Conservation (phyloP, 2,797 vertebrate genomes). For the Siniperca undulata region DNA sequence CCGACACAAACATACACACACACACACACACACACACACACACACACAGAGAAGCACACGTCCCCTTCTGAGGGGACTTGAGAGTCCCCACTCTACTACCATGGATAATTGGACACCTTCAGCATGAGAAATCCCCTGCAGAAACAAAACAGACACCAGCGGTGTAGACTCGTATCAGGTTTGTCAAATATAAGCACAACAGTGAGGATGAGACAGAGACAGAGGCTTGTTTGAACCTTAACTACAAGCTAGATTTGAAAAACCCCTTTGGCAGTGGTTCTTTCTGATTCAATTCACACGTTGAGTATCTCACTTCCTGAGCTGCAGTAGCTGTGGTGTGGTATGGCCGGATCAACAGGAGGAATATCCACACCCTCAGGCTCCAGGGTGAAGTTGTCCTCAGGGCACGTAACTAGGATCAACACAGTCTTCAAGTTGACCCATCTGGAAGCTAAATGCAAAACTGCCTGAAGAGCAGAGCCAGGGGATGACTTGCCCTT, state of each 20-base stretch:
- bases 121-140: slow-evolving; percentile 82
- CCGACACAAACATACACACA: slow-evolving; percentile 27
- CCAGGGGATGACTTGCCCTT: slow-evolving; percentile 62
- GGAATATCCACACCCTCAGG: slow-evolving; percentile 63
- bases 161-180: slow-evolving; percentile 63
- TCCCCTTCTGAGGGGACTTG: slow-evolving; percentile 72
- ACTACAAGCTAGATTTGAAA: slow-evolving; percentile 57
- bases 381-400: slow-evolving; percentile 65
- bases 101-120: slow-evolving; percentile 91
- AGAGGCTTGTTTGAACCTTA: slow-evolving; percentile 59
- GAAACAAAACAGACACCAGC: slow-evolving; percentile 67
- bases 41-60: slow-evolving; percentile 42
- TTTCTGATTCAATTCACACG: slow-evolving; percentile 60
- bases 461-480: slow-evolving; percentile 73
- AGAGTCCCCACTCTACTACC: slow-evolving; percentile 82
- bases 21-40: slow-evolving; percentile 11
- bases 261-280: slow-evolving; percentile 47
- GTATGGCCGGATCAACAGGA: slow-evolving; percentile 60
- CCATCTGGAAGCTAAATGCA: slow-evolving; percentile 80
- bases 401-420: slow-evolving; percentile 57
- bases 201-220: slow-evolving; percentile 40
- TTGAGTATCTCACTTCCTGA: slow-evolving; percentile 52
- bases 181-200: slow-evolving; percentile 70
- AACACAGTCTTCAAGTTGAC: slow-evolving; percentile 62
- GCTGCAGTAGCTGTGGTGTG: slow-evolving; percentile 23